Percentiles rank a stretch among this genome's conserved stretches.
Evolutionary conservation across 2,113 vertebrate species (phyloP).

Genomic region (Chamaea fasciata): DNA sequence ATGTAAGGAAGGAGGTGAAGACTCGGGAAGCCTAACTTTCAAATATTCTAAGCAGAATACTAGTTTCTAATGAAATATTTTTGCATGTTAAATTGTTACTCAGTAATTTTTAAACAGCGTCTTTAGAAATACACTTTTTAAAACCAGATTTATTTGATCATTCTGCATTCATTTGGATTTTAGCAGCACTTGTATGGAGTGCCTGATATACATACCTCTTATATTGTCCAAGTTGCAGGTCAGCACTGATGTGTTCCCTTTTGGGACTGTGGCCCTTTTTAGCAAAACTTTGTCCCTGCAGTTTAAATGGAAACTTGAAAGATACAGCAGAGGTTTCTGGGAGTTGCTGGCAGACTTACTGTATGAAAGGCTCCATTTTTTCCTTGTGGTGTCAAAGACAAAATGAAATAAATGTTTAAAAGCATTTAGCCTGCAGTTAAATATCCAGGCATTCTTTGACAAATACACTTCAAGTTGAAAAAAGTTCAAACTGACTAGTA

Average conservation of each 20-base stretch:
- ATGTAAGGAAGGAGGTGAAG: neutral
- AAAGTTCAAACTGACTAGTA: constrained; percentile 65
- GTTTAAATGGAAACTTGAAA: constrained; percentile 65
- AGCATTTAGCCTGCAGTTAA: constrained; percentile 65
- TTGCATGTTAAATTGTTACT: neutral
- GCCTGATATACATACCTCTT: neutral
- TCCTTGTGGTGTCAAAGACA: constrained; percentile 45
- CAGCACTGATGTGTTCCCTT: constrained; percentile 53
- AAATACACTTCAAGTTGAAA: constrained; percentile 68
- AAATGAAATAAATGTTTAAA: constrained; percentile 63
- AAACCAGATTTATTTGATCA: neutral
- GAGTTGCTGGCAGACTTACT: constrained; percentile 34
- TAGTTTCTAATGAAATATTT: neutral
- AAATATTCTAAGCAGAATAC: neutral
- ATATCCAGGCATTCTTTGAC: constrained; percentile 71
- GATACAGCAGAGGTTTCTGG: constrained; percentile 59
- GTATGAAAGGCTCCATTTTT: constrained; percentile 71
- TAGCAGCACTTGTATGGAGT: neutral
- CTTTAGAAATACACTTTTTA: neutral
- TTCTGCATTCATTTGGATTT: neutral
- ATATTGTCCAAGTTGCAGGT: neutral
- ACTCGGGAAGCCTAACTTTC: neutral
- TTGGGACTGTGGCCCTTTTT: constrained; percentile 55
- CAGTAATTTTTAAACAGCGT: neutral
- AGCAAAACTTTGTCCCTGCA: constrained; percentile 47